phyloP scores from a whole-genome alignment of 1,140 invertebrate species.

The Bicyclus anynana region DNA sequence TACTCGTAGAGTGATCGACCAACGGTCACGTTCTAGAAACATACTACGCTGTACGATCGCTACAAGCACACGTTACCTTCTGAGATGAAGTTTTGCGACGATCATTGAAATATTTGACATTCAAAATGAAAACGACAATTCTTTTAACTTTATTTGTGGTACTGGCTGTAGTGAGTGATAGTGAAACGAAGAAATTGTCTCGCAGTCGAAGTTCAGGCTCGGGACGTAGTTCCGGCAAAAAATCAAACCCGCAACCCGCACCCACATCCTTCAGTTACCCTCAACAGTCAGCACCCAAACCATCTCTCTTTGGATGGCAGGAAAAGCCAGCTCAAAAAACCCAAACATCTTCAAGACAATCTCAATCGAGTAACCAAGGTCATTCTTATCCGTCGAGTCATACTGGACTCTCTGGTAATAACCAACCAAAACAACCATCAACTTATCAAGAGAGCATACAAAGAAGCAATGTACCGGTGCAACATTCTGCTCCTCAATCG shows the following conservation, averaged over 20 bases:
- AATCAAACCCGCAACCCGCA: slow-evolving; percentile 52
- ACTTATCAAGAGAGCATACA: slow-evolving; percentile 50
- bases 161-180: slow-evolving; percentile 30
- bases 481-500: slow-evolving; percentile 27
- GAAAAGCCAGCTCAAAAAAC: slow-evolving; percentile 52
- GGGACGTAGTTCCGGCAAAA: slow-evolving; percentile 45
- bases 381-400: slow-evolving; percentile 68
- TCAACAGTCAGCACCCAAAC: slow-evolving; percentile 56
- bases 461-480: slow-evolving; percentile 39
- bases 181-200: slow-evolving; percentile 52
- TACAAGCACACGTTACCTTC: slow-evolving; percentile 14
- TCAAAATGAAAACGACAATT: slow-evolving; percentile 39
- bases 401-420: slow-evolving; percentile 57
- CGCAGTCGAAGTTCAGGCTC: slow-evolving; percentile 52
- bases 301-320: slow-evolving; percentile 65
- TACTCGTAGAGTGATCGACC: slow-evolving; percentile 39
- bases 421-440: slow-evolving; percentile 22
- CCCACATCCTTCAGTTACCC: slow-evolving; percentile 62
- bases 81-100: background rate
- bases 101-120: background rate
- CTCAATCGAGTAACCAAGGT: slow-evolving; percentile 44
- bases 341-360: slow-evolving; percentile 40
- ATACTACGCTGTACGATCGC: slow-evolving; percentile 35
- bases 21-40: slow-evolving; percentile 48
- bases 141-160: slow-evolving; percentile 31